Evolutionary conservation across 2,888 invertebrate species (phyloP), one percentile per base, ranked within the genome.

Genomic region (Hypolimnas misippus): DNA sequence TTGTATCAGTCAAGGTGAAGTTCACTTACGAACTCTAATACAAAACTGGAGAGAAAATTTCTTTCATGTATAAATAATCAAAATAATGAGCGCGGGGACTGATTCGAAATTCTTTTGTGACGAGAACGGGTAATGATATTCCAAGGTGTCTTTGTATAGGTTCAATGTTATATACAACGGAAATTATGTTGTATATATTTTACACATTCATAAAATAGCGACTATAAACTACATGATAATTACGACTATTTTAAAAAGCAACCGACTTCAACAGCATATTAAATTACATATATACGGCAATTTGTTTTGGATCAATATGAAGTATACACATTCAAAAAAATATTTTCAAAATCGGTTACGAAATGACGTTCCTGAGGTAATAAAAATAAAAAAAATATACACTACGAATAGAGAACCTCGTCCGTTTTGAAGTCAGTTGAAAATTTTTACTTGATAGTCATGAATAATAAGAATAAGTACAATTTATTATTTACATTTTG

Each of bases 61-160:
- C 44, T 21, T 49, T 29, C 49, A 7, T 44, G 46, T 53, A 35
- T 14, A 33, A 58, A 59, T 59, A 53, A 53, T 46, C 16, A 59
- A 14, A 46, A 53, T 60, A 60, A 60, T 46, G 53, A 60, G 59
- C n/a, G 8, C 25, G 25, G 35, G n/a, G 42, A 12, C 42, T 46
- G 38, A 53, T 38, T 42, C 38, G 46, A 6, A 58, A 53, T 54
- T 21, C 49, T 49, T 49, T 49, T 44, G 44, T 53, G 52, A 59
- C 53, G 46, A 38, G 25, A 38, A 25, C n/a, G 52, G 38, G n/a
- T 38, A 46, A 59, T 53, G 38, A 53, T 16, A 54, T 49, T 49
- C 3, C 25, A 16, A 33, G 16, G 17, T 17, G 25, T 17, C 12
- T 53, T 7, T 59, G 14, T 21, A 14, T 12, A 1, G 35, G 44